These are phyloP conservation scores for Bombycilla garrulus DNA, from an alignment of 2,113 vertebrate species.

Conservation along the genomic window DNA sequence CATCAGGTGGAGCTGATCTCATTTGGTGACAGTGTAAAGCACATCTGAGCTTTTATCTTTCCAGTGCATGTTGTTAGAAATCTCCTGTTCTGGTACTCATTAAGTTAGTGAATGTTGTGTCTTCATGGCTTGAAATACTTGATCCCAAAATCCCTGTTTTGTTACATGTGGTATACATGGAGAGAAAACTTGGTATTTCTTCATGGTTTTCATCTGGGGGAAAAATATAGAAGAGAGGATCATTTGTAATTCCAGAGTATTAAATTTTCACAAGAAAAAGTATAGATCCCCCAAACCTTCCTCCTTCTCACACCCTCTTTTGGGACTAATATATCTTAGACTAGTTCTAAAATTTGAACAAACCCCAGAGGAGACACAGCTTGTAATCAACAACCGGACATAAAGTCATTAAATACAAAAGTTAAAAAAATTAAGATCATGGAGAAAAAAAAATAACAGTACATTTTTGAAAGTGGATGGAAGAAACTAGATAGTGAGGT, in stretches of 20 bases:
- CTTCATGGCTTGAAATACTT: neutral
- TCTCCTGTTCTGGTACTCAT: neutral
- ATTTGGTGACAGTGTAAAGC: neutral
- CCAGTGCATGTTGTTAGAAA: neutral
- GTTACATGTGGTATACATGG: neutral
- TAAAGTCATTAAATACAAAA: neutral
- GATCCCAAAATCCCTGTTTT: neutral
- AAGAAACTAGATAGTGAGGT: neutral
- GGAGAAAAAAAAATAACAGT: neutral
- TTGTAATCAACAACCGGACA: neutral
- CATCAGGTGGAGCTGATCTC: neutral
- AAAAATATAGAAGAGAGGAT: neutral
- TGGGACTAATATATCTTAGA: neutral
- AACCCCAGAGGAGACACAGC: neutral
- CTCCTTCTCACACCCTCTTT: neutral
- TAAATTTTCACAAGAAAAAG: neutral
- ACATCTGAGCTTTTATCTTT: neutral
- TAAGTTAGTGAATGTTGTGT: neutral
- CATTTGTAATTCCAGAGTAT: neutral
- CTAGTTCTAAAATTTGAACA: neutral
- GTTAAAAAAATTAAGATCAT: neutral
- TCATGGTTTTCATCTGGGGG: neutral
- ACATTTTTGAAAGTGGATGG: neutral
- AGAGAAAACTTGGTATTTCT: neutral
- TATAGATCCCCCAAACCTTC: neutral